Percentiles rank a stretch among this genome's conserved stretches.
Conservation (phyloP, 2,888 invertebrate species). For the Drosophila sordidapex region DNA sequence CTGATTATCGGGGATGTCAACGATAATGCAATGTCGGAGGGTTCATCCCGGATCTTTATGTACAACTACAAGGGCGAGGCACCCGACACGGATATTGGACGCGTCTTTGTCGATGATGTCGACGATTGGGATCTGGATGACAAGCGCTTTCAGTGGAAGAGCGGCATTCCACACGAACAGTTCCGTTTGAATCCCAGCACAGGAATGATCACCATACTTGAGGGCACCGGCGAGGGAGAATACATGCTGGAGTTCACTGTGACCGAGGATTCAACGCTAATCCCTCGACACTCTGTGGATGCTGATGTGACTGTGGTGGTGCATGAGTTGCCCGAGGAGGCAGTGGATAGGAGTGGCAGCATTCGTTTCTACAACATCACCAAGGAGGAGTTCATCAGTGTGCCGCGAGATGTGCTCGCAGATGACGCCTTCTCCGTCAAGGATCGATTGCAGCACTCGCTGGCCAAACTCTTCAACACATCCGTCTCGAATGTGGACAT, state of each 20-base stretch:
- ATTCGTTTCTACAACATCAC: conserved; percentile 92
- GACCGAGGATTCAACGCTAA: conserved; percentile 88
- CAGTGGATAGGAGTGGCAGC: conserved; percentile 96
- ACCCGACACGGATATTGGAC: conserved; percentile 93
- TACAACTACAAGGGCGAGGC: conserved; percentile 96
- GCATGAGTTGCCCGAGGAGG: conserved; percentile 95
- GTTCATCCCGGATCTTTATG: conserved; percentile 95
- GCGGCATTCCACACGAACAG: conserved; percentile 86
- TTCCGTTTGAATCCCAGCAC: conserved; percentile 91
- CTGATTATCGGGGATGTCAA: conserved; percentile 97
- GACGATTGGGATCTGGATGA: conserved; percentile 99
- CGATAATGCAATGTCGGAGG: conserved; percentile 95
- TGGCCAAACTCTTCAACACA: conserved; percentile 91
- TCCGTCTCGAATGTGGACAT: conserved; percentile 94
- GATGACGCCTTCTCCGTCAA: conserved; percentile 82
- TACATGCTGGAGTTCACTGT: conserved; percentile 91
- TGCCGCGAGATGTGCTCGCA: conserved; percentile 77
- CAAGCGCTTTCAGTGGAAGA: conserved; percentile 92
- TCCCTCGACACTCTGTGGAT: conserved; percentile 89
- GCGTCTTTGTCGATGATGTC: conserved; percentile 94
- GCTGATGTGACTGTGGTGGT: conserved; percentile 95
- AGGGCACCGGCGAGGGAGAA: conserved; percentile 90
- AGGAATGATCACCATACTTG: conserved; percentile 95
- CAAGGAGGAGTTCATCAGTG: conserved; percentile 94
- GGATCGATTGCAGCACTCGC: conserved; percentile 85